These are phyloP conservation scores for Terebella lapidaria DNA, from an alignment of 2,888 invertebrate genomes.

Conservation along the genomic window DNA sequence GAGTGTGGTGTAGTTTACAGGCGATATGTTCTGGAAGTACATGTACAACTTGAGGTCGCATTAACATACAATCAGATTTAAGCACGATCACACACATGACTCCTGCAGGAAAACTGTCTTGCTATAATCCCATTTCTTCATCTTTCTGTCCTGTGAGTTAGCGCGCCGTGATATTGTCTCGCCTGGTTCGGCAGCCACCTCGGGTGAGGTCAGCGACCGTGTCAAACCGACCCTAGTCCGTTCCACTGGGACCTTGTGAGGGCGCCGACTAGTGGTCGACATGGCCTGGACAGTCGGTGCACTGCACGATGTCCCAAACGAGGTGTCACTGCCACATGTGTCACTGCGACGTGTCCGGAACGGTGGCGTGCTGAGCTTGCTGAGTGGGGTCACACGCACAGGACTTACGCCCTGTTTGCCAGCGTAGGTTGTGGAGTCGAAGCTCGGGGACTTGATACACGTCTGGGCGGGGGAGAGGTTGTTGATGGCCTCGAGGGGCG, in stretches of 20 bases:
- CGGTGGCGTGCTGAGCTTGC: not conserved
- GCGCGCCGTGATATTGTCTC: not conserved
- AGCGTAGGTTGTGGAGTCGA: not conserved
- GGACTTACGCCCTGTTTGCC: too few relatives aligned
- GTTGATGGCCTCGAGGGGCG: not conserved
- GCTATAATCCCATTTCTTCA: not conserved
- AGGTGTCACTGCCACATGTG: too few relatives aligned
- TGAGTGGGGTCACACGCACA: not conserved
- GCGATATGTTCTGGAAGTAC: too few relatives aligned
- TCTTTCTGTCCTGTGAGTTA: not conserved
- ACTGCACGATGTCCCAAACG: not conserved
- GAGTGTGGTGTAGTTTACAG: too few relatives aligned
- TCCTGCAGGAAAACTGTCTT: conserved; percentile 3
- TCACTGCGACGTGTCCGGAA: too few relatives aligned
- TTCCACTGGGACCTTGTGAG: not conserved
- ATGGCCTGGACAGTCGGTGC: not conserved
- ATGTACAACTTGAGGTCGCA: too few relatives aligned
- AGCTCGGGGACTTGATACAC: not conserved
- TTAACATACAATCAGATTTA: too few relatives aligned
- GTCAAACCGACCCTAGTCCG: not conserved
- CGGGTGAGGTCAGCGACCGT: not conserved
- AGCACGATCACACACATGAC: conserved; percentile 6
- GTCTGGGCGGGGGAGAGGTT: too few relatives aligned
- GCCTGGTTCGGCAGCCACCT: not conserved
- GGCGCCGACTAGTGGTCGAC: not conserved